phyloP scores from a whole-genome alignment of 2,888 invertebrate genomes.

The Metalampra italica region DNA sequence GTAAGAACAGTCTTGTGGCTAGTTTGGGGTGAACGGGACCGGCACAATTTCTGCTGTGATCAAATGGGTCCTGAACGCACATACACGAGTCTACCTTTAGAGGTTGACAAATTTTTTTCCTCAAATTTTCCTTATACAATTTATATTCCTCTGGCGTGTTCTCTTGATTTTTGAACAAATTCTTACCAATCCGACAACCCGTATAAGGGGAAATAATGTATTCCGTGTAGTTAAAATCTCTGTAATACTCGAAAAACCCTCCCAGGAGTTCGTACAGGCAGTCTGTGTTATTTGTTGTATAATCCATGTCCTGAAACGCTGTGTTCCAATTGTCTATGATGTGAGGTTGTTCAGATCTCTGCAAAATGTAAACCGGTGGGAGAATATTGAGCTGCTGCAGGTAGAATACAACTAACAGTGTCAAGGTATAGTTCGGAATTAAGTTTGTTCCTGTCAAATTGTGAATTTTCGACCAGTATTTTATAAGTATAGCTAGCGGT shows the following conservation, averaged over 20 bases:
- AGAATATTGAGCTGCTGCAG: slow-evolving; percentile 78
- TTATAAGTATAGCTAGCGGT: slow-evolving; percentile 79
- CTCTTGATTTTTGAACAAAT: slow-evolving; percentile 14
- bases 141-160: slow-evolving; percentile 19
- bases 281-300: slow-evolving; percentile 11
- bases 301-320: slow-evolving; percentile 49
- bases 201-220: slow-evolving; percentile 25
- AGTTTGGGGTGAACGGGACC: slow-evolving; percentile 20
- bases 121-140: slow-evolving; percentile 22
- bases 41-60: slow-evolving; percentile 29
- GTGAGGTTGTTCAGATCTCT: slow-evolving; percentile 29
- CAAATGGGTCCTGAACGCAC: slow-evolving; percentile 32
- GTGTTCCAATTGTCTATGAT: slow-evolving; percentile 75
- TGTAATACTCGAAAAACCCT: slow-evolving; percentile 38
- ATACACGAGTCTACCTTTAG: slow-evolving; percentile 19
- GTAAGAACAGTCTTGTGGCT: slow-evolving; percentile 9
- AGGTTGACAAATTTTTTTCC: slow-evolving; percentile 5
- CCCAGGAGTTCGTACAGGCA: slow-evolving; percentile 30
- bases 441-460: slow-evolving; percentile 59
- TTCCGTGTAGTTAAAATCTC: slow-evolving; percentile 24
- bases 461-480: slow-evolving; percentile 82
- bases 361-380: slow-evolving; percentile 69
- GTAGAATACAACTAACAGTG: slow-evolving; percentile 81
- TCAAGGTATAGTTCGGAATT: slow-evolving; percentile 81
- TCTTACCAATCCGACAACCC: slow-evolving; percentile 19